Evolutionary conservation across 2,888 invertebrate genomes (phyloP).

Genomic region (Octodonta nipae): DNA sequence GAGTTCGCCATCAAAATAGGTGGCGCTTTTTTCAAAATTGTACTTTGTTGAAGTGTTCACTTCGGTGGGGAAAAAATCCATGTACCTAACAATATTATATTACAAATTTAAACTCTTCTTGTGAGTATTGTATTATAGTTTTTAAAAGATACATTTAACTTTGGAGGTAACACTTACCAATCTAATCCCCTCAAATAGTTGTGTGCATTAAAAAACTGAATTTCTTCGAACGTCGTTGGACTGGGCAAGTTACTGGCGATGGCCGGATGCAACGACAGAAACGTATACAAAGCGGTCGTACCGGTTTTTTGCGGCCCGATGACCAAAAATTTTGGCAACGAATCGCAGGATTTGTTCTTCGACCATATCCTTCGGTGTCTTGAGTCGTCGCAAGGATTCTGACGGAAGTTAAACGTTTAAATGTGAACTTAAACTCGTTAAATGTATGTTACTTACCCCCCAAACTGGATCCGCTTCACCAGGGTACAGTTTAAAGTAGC

Average conservation of each 20-base stretch:
- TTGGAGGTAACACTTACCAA: slow-evolving; percentile 81
- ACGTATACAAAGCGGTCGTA: slow-evolving; percentile 92
- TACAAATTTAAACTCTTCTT: too few species aligned
- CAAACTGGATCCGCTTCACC: slow-evolving; percentile 93
- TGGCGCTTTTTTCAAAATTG: slow-evolving; percentile 96
- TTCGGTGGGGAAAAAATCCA: slow-evolving; percentile 74
- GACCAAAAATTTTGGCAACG: slow-evolving; percentile 81
- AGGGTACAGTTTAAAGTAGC: slow-evolving; percentile 88
- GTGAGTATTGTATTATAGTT: too few species aligned
- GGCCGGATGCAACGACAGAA: slow-evolving; percentile 88
- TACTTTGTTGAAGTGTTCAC: slow-evolving; percentile 53
- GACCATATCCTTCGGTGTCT: slow-evolving; percentile 93
- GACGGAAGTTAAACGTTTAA: slow-evolving; percentile 17
- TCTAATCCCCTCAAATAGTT: slow-evolving; percentile 93
- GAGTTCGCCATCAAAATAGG: slow-evolving; percentile 91
- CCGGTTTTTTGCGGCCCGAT: slow-evolving; percentile 99
- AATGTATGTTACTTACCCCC: slow-evolving; percentile 59
- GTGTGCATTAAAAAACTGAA: slow-evolving; percentile 97
- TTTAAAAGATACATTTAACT: too few species aligned
- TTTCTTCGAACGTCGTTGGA: slow-evolving; percentile 90
- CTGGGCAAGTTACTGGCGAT: slow-evolving; percentile 80
- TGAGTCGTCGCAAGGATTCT: slow-evolving; percentile 90
- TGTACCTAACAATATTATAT: slow-evolving; percentile 68
- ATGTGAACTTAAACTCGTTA: neutral
- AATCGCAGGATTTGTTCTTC: slow-evolving; percentile 81